phyloP scores from a whole-genome alignment of 2,888 invertebrate genomes.

The Amblyjoppa fuscipennis region DNA sequence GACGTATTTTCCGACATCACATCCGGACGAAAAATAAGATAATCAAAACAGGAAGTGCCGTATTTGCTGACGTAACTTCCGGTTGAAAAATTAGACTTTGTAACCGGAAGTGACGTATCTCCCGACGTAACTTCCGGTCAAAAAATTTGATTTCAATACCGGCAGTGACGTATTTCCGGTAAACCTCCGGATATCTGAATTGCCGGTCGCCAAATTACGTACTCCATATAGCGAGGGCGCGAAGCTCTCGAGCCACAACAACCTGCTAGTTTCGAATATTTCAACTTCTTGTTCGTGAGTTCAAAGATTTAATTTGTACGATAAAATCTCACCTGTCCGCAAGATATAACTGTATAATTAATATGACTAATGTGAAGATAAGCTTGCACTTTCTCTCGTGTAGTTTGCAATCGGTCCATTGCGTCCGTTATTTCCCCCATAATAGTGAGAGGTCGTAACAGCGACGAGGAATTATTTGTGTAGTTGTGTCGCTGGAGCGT shows the following conservation, averaged over 20 bases:
- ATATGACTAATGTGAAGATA: background rate
- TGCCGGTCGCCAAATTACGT: background rate
- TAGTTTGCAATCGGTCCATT: background rate
- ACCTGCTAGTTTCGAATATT: background rate
- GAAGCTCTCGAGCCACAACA: background rate
- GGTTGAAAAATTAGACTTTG: too few relatives aligned
- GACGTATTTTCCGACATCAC: too few relatives aligned
- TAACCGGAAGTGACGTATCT: too few relatives aligned
- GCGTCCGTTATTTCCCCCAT: background rate
- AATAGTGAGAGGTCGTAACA: background rate
- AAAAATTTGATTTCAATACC: background rate
- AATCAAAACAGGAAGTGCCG: too few relatives aligned
- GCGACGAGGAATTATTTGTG: background rate
- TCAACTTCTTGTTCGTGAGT: background rate
- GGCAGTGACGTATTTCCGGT: background rate
- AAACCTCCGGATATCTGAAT: background rate
- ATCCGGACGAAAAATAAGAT: too few relatives aligned
- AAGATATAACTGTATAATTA: background rate
- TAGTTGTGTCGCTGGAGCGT: constrained; percentile 18
- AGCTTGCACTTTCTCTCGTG: background rate
- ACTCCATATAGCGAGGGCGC: too few relatives aligned
- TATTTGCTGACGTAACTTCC: too few relatives aligned
- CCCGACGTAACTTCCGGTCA: too few relatives aligned
- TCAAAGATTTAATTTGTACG: background rate
- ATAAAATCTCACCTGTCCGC: background rate